phyloP scores from a whole-genome alignment of 2,113 vertebrate genomes.

The Fulmarus glacialis region DNA sequence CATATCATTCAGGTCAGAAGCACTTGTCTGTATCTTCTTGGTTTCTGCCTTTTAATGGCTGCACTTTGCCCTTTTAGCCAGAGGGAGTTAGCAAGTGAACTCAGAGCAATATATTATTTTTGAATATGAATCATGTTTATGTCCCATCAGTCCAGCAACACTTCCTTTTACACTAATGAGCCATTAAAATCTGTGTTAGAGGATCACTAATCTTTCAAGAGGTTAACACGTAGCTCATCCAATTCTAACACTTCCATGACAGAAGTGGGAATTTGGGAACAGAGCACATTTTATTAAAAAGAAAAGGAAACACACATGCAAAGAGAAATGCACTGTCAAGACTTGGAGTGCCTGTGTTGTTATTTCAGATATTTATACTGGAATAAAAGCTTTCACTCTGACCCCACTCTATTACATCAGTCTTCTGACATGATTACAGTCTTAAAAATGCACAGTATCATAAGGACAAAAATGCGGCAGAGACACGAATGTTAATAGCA shows the following conservation, averaged over 20 bases:
- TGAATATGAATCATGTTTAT: conserved; percentile 31
- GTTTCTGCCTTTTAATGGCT: neutral
- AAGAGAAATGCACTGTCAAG: neutral
- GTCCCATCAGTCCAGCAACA: neutral
- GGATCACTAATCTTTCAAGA: conserved; percentile 16
- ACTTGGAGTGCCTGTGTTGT: neutral
- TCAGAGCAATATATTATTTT: conserved; percentile 5
- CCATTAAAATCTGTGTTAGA: neutral
- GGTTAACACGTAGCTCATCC: neutral
- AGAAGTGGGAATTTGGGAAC: neutral
- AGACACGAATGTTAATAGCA: neutral
- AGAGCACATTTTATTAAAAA: neutral
- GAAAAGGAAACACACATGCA: neutral
- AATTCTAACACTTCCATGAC: neutral
- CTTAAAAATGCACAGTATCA: neutral
- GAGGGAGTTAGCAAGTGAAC: neutral
- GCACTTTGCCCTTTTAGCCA: neutral
- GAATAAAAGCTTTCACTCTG: conserved; percentile 8
- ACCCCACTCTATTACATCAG: neutral
- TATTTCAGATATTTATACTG: conserved; percentile 42
- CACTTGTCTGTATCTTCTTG: neutral
- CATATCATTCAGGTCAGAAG: neutral
- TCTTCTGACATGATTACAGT: neutral
- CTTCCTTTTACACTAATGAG: conserved; percentile 20
- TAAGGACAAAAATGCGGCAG: neutral